Evolutionary conservation across 2,113 vertebrate genomes (phyloP), one percentile per base, ranked within the genome.

Genomic region (Gambusia affinis): DNA sequence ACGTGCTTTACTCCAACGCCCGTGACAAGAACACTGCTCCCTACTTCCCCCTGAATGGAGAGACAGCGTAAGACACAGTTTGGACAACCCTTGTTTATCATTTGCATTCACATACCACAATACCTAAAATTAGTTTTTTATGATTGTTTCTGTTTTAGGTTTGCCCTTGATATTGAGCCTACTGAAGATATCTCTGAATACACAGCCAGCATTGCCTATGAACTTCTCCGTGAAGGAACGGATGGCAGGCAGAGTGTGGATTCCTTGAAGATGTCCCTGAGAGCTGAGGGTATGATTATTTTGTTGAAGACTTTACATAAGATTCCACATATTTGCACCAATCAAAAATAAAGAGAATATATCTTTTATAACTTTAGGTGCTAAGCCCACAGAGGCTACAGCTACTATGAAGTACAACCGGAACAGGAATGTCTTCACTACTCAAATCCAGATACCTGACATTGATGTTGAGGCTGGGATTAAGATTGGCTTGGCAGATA

Each of bases 401-500:
- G 5, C 94, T 85, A 90, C 83, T 37, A 90, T 97, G 84, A 96
- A 84, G 64, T 98, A 96, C 86, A 97, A 98, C 82, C 93, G 94
- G 84, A 92, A 91, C 86, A 95, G 82, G 70, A 95, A 87, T 30
- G 86, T 91, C 64, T 90, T 97, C 80, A 95, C 93, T 70, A 94
- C 94, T 72, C 92, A 95, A 75, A 44, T 97, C 39, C 90, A 94
- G 70, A 91, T 97, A 83, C 96, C 97, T 54, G 87, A 94, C 71
- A 72, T 93, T 75, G 93, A 94, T 24, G 51, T 97, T 73, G 94
- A 97, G 76, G 83, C 95, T 3, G 96, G 96, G 0, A 78, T 96
- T 73, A 93, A 92, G 77, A 60, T 97, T 62, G 95, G 93, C 86
- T 70, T 96, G 75, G 91, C 62, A n/a, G 94, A 96, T 75, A 95